Conservation (phyloP, 2,797 vertebrate genomes). For the Anabas testudineus region DNA sequence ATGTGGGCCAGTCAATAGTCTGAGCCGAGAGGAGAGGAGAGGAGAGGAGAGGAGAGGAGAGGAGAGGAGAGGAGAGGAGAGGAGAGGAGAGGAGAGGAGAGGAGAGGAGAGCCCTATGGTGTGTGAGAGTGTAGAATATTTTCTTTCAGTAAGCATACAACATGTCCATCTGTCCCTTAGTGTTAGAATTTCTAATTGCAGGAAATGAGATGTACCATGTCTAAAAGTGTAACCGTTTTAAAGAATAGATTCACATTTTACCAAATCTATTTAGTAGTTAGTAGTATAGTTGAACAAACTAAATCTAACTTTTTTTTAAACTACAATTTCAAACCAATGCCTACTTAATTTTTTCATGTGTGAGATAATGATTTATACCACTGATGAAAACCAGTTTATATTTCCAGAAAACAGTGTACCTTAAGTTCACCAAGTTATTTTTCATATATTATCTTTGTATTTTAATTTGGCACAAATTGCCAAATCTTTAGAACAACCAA, state of each 20-base stretch:
- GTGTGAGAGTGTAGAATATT: constrained; percentile 12
- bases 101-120: neutral
- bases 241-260: too few species aligned
- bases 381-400: neutral
- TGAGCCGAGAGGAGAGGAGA: constrained; percentile 21
- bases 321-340: too few species aligned
- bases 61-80: neutral
- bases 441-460: neutral
- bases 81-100: neutral
- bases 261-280: too few species aligned
- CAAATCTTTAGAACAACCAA: neutral
- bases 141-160: constrained; percentile 28
- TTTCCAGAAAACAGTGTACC: neutral
- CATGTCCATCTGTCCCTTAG: constrained; percentile 15
- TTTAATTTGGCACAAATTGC: too few species aligned
- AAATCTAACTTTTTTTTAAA: too few species aligned
- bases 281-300: too few species aligned
- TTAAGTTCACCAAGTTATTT: neutral
- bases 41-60: neutral
- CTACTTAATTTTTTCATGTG: too few species aligned
- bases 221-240: too few species aligned
- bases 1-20: constrained; percentile 73
- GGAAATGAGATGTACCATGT: too few species aligned
- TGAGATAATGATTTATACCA: neutral
- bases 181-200: neutral